Evolutionary conservation across 2,797 vertebrate species (phyloP), one percentile per base, ranked within the genome.

Genomic region (Arremon aurantiirostris): DNA sequence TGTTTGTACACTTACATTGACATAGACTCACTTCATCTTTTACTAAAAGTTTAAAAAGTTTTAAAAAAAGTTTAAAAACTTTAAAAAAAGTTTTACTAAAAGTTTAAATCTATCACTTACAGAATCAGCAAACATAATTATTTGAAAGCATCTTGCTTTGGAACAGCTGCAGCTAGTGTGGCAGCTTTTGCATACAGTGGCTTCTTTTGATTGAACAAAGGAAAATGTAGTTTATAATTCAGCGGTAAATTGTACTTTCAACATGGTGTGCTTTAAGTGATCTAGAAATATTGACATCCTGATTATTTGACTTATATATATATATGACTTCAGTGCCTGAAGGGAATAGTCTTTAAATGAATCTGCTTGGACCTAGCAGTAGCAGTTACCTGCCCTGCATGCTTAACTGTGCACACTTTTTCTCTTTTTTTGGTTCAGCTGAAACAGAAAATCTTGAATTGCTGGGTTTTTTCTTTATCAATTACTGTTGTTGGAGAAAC

Each of bases 401-500:
- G 41, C 37, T 80, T 81, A 44, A 32, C 56, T 86, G 44, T 71
- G 89, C 46, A 65, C n/a, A 9, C 28, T 65, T 85, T 84, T 68
- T 69, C 37, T 49, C 57, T 65, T 88, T 77, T 73, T 44, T 83
- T 70, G 37, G 19, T 94, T 97, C 95, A 88, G 89, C 93, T 97
- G 84, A 97, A 97, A 85, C 69, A 70, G 59, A 82, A 90, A 52
- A 82, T 57, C 68, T 49, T 82, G 61, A 91, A 73, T 91, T 88
- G 56, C 56, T 60, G 59, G 4, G 11, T 12, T 77, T 88, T 75
- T 37, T 56, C 12, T 70, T 69, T 56, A 82, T 95, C 52, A 92
- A 84, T 95, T 91, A 37, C 79, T 82, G 59, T 83, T 95, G 83
- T 91, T 81, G 86, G 79, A 94, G 86, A 93, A 96, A 94, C 44